phyloP scores from a whole-genome alignment of 2,797 vertebrate species.

The Rhinatrema bivittatum region DNA sequence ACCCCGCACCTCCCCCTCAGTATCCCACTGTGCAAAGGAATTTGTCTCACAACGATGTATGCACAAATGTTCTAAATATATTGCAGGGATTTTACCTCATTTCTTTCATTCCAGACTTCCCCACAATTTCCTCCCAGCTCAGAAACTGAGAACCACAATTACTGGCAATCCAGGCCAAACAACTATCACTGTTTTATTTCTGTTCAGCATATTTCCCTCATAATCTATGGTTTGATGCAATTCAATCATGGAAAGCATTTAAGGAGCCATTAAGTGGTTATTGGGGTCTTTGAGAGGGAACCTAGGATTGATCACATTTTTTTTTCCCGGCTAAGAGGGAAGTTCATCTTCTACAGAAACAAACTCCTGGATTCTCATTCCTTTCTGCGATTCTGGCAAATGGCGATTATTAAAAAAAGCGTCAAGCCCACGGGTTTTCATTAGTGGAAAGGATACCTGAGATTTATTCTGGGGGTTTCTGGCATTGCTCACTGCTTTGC shows the following conservation, averaged over 20 bases:
- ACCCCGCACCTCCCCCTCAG: too few relatives aligned
- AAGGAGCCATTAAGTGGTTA: constrained; percentile 12
- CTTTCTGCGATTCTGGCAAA: background rate
- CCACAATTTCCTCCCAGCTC: background rate
- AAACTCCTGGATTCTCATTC: background rate
- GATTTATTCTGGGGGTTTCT: background rate
- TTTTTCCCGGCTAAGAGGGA: background rate
- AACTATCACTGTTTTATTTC: background rate
- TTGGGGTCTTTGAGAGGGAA: constrained; percentile 2
- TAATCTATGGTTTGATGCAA: constrained; percentile 12
- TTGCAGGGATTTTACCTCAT: too few relatives aligned
- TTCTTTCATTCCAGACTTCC: background rate
- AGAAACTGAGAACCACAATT: constrained; percentile 6
- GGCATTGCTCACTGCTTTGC: constrained; percentile 5
- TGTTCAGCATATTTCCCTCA: constrained; percentile 4
- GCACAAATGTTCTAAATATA: too few relatives aligned
- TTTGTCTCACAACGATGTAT: too few relatives aligned
- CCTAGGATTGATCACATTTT: constrained; percentile 1
- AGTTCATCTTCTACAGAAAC: background rate
- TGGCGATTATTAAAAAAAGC: background rate
- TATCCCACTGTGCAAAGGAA: too few relatives aligned
- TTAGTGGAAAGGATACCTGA: background rate
- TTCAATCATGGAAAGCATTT: constrained; percentile 1
- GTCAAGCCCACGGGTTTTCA: background rate
- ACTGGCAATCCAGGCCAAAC: background rate